phyloP scores from a whole-genome alignment of 2,888 invertebrate genomes.

The Andrena trimmerana region DNA sequence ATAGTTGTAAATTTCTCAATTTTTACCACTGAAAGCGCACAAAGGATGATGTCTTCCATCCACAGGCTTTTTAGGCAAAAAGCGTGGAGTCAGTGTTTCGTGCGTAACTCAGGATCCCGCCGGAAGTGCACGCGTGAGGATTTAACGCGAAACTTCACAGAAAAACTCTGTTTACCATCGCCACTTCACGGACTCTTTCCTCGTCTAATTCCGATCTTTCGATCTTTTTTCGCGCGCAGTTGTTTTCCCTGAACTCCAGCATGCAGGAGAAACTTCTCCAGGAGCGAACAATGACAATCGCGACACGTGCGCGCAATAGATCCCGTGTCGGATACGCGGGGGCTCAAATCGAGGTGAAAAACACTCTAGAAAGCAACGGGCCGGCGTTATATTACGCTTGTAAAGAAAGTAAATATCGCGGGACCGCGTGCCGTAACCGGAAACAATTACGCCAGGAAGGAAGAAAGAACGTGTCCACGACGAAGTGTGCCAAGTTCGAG shows the following conservation, averaged over 20 bases:
- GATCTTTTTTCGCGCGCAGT: background rate
- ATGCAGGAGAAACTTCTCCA: constrained; percentile 3
- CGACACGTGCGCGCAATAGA: background rate
- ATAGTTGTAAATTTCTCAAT: background rate
- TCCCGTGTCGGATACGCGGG: background rate
- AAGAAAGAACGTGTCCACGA: constrained; percentile 39
- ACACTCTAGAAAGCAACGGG: constrained; percentile 46
- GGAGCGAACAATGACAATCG: background rate
- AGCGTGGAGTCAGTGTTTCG: constrained; percentile 2
- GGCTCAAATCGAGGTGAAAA: constrained; percentile 56
- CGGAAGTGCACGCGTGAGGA: background rate
- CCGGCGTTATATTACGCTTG: constrained; percentile 55
- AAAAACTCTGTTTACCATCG: constrained; percentile 10
- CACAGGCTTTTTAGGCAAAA: constrained; percentile 12
- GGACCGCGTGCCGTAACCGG: constrained; percentile 56
- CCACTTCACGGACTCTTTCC: constrained; percentile 45
- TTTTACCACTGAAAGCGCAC: background rate
- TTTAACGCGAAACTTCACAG: too few relatives aligned
- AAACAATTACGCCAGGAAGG: constrained; percentile 54
- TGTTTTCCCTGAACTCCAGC: background rate
- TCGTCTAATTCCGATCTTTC: background rate
- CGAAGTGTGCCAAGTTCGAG: constrained; percentile 60
- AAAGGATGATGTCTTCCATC: background rate
- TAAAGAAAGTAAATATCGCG: constrained; percentile 65
- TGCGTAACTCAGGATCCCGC: background rate